Evolutionary conservation across 1,140 invertebrate genomes (phyloP).

Genomic region (Pantala flavescens): DNA sequence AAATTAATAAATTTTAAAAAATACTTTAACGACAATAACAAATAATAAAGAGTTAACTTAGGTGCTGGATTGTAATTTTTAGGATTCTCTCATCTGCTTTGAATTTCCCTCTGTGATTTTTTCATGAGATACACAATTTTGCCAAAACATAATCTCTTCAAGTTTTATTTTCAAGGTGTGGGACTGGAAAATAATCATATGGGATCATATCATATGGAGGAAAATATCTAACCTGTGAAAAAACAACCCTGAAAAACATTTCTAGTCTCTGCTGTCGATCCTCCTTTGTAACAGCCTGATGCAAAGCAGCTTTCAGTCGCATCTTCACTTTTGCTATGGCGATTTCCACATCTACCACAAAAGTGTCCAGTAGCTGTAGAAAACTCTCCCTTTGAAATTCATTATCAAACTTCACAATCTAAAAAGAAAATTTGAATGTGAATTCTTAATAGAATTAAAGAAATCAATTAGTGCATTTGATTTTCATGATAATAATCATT

Average conservation of each 20-base stretch:
- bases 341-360: conserved; percentile 27
- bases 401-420: conserved; percentile 35
- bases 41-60: too few species aligned
- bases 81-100: too few species aligned
- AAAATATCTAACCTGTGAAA: conserved; percentile 35
- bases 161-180: too few species aligned
- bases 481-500: too few species aligned
- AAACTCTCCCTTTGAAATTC: conserved; percentile 30
- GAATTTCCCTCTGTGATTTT: too few species aligned
- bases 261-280: conserved; percentile 38
- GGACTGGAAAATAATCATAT: too few species aligned
- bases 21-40: too few species aligned
- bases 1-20: too few species aligned
- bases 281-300: conserved; percentile 35
- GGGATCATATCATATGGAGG: too few species aligned
- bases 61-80: too few species aligned
- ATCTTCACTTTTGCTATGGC: conserved; percentile 23
- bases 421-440: conserved; percentile 13
- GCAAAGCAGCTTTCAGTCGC: conserved; percentile 30
- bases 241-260: conserved; percentile 43
- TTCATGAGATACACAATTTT: too few species aligned
- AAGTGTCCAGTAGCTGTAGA: conserved; percentile 30
- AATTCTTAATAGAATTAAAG: background rate
- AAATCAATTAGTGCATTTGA: background rate
- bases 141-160: too few species aligned